These are phyloP conservation scores for Microcaecilia unicolor DNA, from an alignment of 2,797 vertebrate genomes.

Conservation along the genomic window DNA sequence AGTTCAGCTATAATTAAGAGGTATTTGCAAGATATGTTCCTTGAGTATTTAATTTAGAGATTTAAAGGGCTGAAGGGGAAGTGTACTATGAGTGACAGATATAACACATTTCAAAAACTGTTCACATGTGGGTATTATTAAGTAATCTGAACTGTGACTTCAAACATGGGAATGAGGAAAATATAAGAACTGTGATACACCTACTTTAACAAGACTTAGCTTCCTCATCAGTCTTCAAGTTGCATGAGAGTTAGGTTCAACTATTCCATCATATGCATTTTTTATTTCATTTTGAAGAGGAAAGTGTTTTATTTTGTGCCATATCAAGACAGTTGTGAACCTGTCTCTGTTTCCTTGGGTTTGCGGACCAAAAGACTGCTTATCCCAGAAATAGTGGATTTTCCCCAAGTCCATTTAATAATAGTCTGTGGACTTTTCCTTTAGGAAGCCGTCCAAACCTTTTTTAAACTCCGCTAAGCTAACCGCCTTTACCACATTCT, in stretches of 20 bases:
- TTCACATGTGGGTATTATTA: not conserved
- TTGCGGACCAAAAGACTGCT: too few relatives aligned
- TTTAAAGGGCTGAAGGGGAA: constrained; percentile 5
- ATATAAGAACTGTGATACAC: not conserved
- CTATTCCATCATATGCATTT: too few relatives aligned
- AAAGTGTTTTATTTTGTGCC: not conserved
- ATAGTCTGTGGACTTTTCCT: too few relatives aligned
- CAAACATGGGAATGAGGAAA: not conserved
- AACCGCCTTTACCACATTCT: too few relatives aligned
- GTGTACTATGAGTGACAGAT: not conserved
- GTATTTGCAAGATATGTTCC: constrained; percentile 9
- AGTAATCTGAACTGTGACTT: not conserved
- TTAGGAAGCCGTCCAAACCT: too few relatives aligned
- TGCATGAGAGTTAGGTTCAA: too few relatives aligned
- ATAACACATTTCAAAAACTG: constrained; percentile 2
- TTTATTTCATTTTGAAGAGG: constrained; percentile 19
- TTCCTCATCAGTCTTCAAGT: too few relatives aligned
- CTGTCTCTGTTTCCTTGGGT: too few relatives aligned
- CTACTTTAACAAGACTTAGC: not conserved
- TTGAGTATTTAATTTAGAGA: not conserved
- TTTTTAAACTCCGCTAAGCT: too few relatives aligned
- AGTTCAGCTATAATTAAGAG: constrained; percentile 26
- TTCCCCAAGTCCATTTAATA: too few relatives aligned
- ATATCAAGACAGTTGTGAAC: too few relatives aligned
- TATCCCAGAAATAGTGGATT: too few relatives aligned